phyloP scores from a whole-genome alignment of 2,888 invertebrate species.

The Sympetrum striolatum region DNA sequence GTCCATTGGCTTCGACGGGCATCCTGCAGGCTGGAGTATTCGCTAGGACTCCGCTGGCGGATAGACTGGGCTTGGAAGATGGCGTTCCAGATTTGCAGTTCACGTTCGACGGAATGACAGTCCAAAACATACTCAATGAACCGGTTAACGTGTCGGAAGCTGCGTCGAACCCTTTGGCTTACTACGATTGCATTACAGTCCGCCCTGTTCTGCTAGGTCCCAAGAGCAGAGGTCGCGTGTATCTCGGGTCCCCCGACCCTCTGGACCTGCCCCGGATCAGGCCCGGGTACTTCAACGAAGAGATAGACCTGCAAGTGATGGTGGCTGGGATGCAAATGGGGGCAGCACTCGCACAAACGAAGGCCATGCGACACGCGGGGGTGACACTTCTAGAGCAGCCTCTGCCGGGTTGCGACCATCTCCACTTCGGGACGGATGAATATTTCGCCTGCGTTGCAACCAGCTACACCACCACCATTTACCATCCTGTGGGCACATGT shows the following conservation, averaged over 20 bases:
- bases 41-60: constrained; percentile 62
- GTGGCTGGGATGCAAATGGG: constrained; percentile 64
- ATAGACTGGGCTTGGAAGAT: constrained; percentile 49
- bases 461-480: constrained; percentile 74
- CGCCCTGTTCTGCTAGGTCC: constrained; percentile 68
- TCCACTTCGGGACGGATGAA: constrained; percentile 67
- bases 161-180: constrained; percentile 65
- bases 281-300: constrained; percentile 70
- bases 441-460: constrained; percentile 72
- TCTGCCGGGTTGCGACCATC: constrained; percentile 66
- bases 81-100: constrained; percentile 72
- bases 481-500: constrained; percentile 65
- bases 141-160: constrained; percentile 63
- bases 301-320: constrained; percentile 59
- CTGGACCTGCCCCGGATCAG: constrained; percentile 76
- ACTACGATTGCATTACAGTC: constrained; percentile 68
- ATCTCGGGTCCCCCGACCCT: constrained; percentile 74
- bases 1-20: constrained; percentile 51
- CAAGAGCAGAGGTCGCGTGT: constrained; percentile 68
- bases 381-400: constrained; percentile 65
- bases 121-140: constrained; percentile 66
- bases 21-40: constrained; percentile 67
- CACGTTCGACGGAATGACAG: constrained; percentile 68
- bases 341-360: constrained; percentile 60
- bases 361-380: constrained; percentile 66